Percentiles rank a stretch among this genome's conserved stretches.
These are phyloP conservation scores for Argyresthia albistria DNA, from an alignment of 2,888 invertebrate genomes.

Conservation along the genomic window DNA sequence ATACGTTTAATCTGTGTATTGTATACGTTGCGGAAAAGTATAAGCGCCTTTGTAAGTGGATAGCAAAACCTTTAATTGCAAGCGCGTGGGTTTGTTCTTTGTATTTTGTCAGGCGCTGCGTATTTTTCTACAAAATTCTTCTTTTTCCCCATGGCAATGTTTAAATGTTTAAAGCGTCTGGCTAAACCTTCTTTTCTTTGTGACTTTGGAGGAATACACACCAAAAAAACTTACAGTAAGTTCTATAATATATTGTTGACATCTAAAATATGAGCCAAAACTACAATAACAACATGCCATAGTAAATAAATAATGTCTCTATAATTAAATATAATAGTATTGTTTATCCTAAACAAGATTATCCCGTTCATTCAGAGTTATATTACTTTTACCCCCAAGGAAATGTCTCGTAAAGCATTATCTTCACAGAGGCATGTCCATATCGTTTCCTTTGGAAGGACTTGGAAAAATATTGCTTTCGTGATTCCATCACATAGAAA, in stretches of 20 bases:
- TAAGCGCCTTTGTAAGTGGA: not conserved
- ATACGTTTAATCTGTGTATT: no score
- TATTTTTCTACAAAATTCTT: not conserved
- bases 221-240: no score
- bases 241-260: no score
- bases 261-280: no score
- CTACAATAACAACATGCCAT: no score
- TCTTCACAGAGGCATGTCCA: slow-evolving; percentile 28
- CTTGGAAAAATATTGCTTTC: slow-evolving; percentile 2
- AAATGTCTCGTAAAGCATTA: slow-evolving; percentile 27
- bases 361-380: not conserved
- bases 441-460: slow-evolving; percentile 22
- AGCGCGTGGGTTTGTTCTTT: not conserved
- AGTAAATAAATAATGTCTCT: no score
- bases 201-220: no score
- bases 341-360: not conserved
- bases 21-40: not conserved
- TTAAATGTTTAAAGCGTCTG: no score
- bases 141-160: no score
- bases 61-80: not conserved
- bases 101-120: not conserved
- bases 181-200: no score
- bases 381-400: slow-evolving; percentile 8
- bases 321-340: not conserved
- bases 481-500: no score